A percentile compares a stretch with the other conserved stretches of the same genome.
Evolutionary conservation across 2,113 vertebrate genomes (phyloP).

Genomic region (Bufo gargarizans): DNA sequence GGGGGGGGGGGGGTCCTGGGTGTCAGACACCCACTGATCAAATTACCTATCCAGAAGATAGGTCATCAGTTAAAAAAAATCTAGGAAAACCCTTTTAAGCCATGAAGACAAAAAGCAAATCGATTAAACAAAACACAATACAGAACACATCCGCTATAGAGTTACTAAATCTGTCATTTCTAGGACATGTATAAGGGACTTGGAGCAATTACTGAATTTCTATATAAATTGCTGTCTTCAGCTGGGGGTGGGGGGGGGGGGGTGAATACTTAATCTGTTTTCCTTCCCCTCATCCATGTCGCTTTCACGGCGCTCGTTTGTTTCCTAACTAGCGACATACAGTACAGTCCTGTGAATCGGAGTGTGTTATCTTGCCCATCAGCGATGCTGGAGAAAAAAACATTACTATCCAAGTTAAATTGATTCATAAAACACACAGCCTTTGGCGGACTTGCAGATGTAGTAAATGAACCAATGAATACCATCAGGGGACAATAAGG

Average conservation of each 20-base stretch:
- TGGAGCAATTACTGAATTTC: neutral
- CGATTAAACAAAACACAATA: neutral
- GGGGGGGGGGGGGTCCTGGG: too few species aligned
- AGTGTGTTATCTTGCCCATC: slow-evolving; percentile 41
- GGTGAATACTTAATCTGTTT: neutral
- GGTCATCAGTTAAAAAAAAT: too few species aligned
- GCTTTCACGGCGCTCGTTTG: neutral
- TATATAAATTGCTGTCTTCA: neutral
- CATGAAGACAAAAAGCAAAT: neutral
- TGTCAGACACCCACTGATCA: too few species aligned
- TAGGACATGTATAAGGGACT: neutral
- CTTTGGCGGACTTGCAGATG: slow-evolving; percentile 38
- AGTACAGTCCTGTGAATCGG: slow-evolving; percentile 21
- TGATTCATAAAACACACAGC: slow-evolving; percentile 52
- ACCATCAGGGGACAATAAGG: slow-evolving; percentile 40
- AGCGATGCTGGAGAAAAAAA: slow-evolving; percentile 24
- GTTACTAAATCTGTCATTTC: neutral
- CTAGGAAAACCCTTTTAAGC: too few species aligned
- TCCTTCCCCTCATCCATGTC: neutral
- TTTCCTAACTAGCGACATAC: neutral
- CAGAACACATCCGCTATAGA: neutral
- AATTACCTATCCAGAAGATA: too few species aligned
- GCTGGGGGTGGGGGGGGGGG: neutral
- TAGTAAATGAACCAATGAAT: slow-evolving; percentile 36
- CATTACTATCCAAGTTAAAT: slow-evolving; percentile 44